These are phyloP conservation scores for Agriotes lineatus DNA, from an alignment of 2,888 invertebrate genomes.

Conservation along the genomic window DNA sequence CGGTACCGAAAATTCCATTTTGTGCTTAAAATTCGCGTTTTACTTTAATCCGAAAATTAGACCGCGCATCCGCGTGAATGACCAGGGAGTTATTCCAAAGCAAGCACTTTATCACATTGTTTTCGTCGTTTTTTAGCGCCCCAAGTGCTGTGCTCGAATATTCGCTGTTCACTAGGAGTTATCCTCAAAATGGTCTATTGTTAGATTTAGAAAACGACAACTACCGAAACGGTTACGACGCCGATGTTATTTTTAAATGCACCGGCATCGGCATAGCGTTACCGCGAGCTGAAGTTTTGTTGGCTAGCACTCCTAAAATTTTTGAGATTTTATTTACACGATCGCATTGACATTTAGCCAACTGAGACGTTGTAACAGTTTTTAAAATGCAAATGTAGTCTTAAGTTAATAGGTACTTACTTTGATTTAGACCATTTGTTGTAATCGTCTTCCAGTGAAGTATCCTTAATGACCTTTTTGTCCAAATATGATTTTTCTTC, in stretches of 20 bases:
- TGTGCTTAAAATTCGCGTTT: not conserved
- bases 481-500: conserved; percentile 59
- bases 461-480: conserved; percentile 57
- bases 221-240: conserved; percentile 51
- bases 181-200: conserved; percentile 56
- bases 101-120: conserved; percentile 41
- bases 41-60: conserved; percentile 1
- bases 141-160: conserved; percentile 51
- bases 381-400: too few species aligned
- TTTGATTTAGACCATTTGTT: conserved; percentile 65
- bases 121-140: conserved; percentile 30
- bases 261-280: conserved; percentile 19
- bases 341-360: conserved; percentile 31
- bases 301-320: conserved; percentile 28
- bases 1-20: conserved; percentile 44
- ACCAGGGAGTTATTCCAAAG: conserved; percentile 39
- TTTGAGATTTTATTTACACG: conserved; percentile 30
- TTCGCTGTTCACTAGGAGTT: conserved; percentile 62
- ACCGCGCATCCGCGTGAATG: conserved; percentile 33
- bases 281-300: conserved; percentile 14
- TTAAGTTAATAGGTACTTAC: conserved; percentile 55
- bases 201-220: conserved; percentile 57
- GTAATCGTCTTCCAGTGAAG: conserved; percentile 61
- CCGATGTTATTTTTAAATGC: conserved; percentile 46
- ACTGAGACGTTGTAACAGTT: not conserved